Conservation (phyloP, 1,140 invertebrate species). For the Saccostrea cuccullata region DNA sequence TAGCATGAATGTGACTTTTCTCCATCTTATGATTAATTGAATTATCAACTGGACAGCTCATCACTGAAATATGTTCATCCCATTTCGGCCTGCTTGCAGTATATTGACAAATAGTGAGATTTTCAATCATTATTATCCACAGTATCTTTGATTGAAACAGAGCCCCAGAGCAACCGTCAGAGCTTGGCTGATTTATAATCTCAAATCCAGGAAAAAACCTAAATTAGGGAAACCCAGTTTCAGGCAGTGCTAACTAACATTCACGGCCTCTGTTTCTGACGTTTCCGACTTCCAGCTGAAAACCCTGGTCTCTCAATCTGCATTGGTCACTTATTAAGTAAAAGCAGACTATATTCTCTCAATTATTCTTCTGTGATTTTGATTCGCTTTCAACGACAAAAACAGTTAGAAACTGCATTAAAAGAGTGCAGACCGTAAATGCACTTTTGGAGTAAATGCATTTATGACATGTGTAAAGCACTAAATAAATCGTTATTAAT, state of each 20-base stretch:
- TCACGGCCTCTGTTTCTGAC: neutral
- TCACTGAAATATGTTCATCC: slow-evolving; percentile 26
- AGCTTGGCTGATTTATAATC: neutral
- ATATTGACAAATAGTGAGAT: slow-evolving; percentile 30
- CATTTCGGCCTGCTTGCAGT: slow-evolving; percentile 11
- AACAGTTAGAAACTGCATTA: neutral
- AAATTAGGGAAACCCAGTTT: neutral
- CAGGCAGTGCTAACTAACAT: neutral
- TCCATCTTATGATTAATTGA: slow-evolving; percentile 32
- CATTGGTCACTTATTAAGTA: neutral
- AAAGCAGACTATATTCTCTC: neutral
- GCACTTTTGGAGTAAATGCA: neutral
- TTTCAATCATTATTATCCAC: slow-evolving; percentile 20
- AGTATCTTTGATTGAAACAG: neutral
- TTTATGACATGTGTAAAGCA: neutral
- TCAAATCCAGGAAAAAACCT: neutral
- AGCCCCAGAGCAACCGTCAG: slow-evolving; percentile 3
- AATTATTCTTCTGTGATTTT: neutral
- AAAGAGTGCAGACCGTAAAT: neutral
- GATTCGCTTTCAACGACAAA: neutral
- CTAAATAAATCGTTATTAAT: neutral
- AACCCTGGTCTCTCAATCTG: neutral
- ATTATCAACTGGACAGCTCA: slow-evolving; percentile 24
- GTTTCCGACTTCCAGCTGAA: neutral
- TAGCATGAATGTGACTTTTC: slow-evolving; percentile 19